Conservation (phyloP, 2,113 vertebrate genomes). For the Elephantulus edwardii region DNA sequence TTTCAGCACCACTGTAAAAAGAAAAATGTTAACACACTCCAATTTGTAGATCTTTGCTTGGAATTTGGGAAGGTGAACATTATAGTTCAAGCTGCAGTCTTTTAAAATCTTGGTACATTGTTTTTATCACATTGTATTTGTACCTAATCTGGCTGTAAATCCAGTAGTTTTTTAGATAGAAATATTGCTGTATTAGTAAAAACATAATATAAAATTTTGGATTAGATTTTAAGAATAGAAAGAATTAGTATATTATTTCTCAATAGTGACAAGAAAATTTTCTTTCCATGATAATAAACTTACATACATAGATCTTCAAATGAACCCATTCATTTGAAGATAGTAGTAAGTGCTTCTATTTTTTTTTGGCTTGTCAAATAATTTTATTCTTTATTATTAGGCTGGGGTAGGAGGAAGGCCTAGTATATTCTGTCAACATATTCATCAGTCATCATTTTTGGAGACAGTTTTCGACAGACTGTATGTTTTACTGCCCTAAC, state of each 20-base stretch:
- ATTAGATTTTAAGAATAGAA: slow-evolving; percentile 67
- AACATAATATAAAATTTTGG: slow-evolving; percentile 75
- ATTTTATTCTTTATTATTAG: slow-evolving; percentile 80
- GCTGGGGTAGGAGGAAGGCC: slow-evolving; percentile 24
- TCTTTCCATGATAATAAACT: slow-evolving; percentile 75
- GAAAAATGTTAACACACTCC: neutral
- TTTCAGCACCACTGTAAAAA: slow-evolving; percentile 32
- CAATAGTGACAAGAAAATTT: slow-evolving; percentile 75
- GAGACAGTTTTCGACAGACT: slow-evolving; percentile 78
- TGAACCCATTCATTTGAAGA: slow-evolving; percentile 78
- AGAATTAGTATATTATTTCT: slow-evolving; percentile 76
- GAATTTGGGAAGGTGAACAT: slow-evolving; percentile 40
- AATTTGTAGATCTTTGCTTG: neutral
- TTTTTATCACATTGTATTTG: slow-evolving; percentile 72
- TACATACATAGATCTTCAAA: slow-evolving; percentile 73
- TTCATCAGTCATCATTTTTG: slow-evolving; percentile 86
- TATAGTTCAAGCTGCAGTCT: slow-evolving; percentile 36
- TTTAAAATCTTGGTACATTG: slow-evolving; percentile 43
- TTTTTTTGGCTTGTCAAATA: slow-evolving; percentile 79
- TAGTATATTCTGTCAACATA: slow-evolving; percentile 67
- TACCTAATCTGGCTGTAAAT: slow-evolving; percentile 39
- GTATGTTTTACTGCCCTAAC: slow-evolving; percentile 83
- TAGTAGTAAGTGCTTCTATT: slow-evolving; percentile 77
- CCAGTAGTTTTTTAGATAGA: slow-evolving; percentile 67
- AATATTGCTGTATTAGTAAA: slow-evolving; percentile 72